Conservation (phyloP, 2,888 invertebrate species). For the Leptinotarsa juncta region DNA sequence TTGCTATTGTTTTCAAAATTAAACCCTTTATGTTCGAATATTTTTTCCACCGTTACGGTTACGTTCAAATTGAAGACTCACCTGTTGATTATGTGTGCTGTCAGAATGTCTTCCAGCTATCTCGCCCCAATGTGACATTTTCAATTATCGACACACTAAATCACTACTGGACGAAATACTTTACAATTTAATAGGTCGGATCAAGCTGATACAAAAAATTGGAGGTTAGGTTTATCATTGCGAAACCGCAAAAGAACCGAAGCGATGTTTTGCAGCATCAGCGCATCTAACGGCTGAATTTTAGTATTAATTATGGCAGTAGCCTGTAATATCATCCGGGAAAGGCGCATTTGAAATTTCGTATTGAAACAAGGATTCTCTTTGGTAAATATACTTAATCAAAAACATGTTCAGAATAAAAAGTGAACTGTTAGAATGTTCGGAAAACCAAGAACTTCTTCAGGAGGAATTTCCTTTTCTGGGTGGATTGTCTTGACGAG, state of each 20-base stretch:
- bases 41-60: too few relatives aligned
- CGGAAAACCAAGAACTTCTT: background rate
- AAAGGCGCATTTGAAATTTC: background rate
- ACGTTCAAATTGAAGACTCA: background rate
- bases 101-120: background rate
- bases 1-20: too few relatives aligned
- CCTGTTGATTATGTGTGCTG: background rate
- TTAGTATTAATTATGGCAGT: background rate
- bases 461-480: background rate
- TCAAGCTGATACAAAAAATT: background rate
- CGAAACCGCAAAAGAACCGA: too few relatives aligned
- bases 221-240: background rate
- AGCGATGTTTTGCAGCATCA: background rate
- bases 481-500: background rate
- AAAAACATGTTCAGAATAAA: background rate
- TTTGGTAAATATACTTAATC: background rate
- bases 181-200: background rate
- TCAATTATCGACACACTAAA: background rate
- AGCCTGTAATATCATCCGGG: background rate
- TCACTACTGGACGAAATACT: background rate
- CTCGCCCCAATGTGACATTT: background rate
- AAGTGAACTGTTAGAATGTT: background rate
- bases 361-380: background rate
- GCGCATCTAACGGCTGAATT: slow-evolving; percentile 1
- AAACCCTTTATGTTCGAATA: too few relatives aligned